Conservation (phyloP, 2,888 invertebrate genomes). For the Hoplodrina blanda region DNA sequence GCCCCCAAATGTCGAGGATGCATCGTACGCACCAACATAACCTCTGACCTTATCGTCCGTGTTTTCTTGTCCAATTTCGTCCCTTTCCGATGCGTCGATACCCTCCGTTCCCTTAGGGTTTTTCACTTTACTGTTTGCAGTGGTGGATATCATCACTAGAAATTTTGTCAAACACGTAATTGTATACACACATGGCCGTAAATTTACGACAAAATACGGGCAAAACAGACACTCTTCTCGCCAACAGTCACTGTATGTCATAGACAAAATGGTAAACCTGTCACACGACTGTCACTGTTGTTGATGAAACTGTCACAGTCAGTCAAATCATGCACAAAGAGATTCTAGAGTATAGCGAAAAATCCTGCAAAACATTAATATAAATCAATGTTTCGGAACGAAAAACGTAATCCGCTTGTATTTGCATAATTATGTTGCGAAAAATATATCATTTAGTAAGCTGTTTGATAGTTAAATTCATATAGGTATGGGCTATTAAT, state of each 20-base stretch:
- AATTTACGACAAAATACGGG: constrained; percentile 83
- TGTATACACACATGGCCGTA: constrained; percentile 87
- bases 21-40: constrained; percentile 87
- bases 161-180: constrained; percentile 75
- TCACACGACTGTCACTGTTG: constrained; percentile 66
- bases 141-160: constrained; percentile 92
- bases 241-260: constrained; percentile 76
- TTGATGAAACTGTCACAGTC: constrained; percentile 41
- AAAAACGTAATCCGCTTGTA: background rate
- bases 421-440: too few species aligned
- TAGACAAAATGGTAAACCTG: constrained; percentile 66
- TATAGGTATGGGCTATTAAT: too few species aligned
- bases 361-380: background rate
- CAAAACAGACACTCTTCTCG: constrained; percentile 81
- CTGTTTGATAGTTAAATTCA: too few species aligned
- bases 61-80: constrained; percentile 87
- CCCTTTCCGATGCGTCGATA: constrained; percentile 86
- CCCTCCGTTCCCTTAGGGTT: constrained; percentile 90
- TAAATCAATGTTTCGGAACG: constrained; percentile 54
- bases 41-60: constrained; percentile 90
- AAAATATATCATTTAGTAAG: too few species aligned
- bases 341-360: constrained; percentile 10
- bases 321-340: constrained; percentile 54
- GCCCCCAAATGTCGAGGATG: constrained; percentile 85
- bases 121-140: constrained; percentile 92